Base-by-base conservation (phyloP, 2,113 vertebrate genomes). In the Shinisaurus crocodilurus region DNA sequence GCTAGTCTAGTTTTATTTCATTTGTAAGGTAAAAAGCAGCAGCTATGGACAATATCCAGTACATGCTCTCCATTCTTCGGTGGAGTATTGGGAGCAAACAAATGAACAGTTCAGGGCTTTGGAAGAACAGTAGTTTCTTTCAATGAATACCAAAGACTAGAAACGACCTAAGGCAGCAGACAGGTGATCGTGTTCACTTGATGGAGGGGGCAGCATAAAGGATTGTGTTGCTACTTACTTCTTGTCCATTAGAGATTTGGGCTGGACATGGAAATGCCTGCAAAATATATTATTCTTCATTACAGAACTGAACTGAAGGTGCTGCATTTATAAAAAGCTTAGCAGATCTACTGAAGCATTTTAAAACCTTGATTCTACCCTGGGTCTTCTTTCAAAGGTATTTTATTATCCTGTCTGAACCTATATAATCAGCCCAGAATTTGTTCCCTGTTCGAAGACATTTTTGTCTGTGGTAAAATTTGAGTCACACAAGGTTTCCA, bases 231-330 rank as follows among this genome's bases (percentile, higher is more conserved):
- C 34, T 92, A 63, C 91, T 93, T 89, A 5, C 88, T 94, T 91
- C 76, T 92, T 92, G 92, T 83, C 72, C 75, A 45, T 60, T 29
- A 77, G 72, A 65, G 40, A 91, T 94, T 95, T 95, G 90, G 88
- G 79, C 92, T 0, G 0, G 79, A 90, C 50, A 15, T 72, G 89
- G 76, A 90, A 88, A 8, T 82, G 18, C 50, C 65, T 87, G 20
- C 16, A 88, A 94, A 94, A 92, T 93, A 81, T 93, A 91, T 88
- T 90, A 89, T 89, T 93, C 90, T 91, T 93, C 80, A 91, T 94
- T 94, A 94, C 5, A 84, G 70, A 86, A 70, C n/a, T 92, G 25
- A 80, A 76, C 1, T 3, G 0, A 0, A 0, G 85, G 54, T 87
- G 27, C 5, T 29, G 5, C 82, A 88, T 93, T 90, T 93, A 81